These are phyloP conservation scores for Eremophila alpestris DNA, from an alignment of 2,797 vertebrate genomes.

Conservation along the genomic window DNA sequence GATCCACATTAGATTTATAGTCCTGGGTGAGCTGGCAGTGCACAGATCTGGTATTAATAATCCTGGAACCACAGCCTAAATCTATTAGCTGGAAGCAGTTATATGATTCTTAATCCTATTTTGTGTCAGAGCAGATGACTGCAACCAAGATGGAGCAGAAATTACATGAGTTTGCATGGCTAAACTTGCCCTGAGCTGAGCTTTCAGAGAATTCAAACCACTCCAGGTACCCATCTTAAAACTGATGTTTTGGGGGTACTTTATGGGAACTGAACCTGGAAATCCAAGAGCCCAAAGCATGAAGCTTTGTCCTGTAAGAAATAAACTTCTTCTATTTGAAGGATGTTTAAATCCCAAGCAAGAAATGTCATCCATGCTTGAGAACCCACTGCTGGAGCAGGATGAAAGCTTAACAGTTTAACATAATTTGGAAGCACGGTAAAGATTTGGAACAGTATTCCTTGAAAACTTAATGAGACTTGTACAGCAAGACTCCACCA, in stretches of 20 bases:
- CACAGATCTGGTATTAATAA: constrained; percentile 67
- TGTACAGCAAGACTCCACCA: not conserved
- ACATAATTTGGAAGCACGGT: not conserved
- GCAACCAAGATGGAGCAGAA: constrained; percentile 16
- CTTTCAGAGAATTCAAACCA: not conserved
- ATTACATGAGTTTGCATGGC: not conserved
- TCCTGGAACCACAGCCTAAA: constrained; percentile 53
- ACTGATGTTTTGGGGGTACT: not conserved
- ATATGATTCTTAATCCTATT: constrained; percentile 64
- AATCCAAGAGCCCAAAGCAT: not conserved
- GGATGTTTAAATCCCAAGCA: not conserved
- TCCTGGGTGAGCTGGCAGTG: constrained; percentile 53
- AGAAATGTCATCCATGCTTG: not conserved
- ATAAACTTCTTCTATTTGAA: not conserved
- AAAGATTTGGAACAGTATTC: constrained; percentile 24
- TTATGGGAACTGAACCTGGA: not conserved
- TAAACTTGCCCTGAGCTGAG: not conserved
- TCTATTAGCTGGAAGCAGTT: constrained; percentile 64
- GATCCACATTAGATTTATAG: constrained; percentile 64
- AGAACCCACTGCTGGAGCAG: not conserved
- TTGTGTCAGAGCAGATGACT: constrained; percentile 57
- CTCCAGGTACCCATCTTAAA: not conserved
- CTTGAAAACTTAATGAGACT: constrained; percentile 21
- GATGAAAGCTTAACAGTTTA: not conserved
- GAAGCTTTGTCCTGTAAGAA: not conserved